phyloP scores from a whole-genome alignment of 2,888 invertebrate genomes.

The Cotesia congregata region DNA sequence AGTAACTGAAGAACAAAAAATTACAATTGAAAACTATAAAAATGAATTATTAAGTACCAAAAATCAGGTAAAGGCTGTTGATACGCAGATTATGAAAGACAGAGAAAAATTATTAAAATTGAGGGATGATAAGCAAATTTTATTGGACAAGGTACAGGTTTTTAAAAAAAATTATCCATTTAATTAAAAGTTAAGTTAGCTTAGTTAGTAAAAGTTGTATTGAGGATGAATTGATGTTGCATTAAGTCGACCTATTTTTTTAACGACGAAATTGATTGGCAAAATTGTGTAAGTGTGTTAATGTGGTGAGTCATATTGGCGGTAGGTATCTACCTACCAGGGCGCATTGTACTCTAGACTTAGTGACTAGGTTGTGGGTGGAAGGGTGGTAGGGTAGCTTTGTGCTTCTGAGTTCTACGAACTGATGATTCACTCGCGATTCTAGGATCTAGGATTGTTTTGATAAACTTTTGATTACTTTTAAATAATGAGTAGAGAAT shows the following conservation, averaged over 20 bases:
- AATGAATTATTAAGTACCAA: constrained; percentile 62
- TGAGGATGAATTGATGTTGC: not conserved
- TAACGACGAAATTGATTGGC: constrained; percentile 25
- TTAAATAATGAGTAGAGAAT: too few relatives aligned
- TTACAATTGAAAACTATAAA: constrained; percentile 59
- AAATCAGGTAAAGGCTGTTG: constrained; percentile 58
- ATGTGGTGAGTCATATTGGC: constrained; percentile 44
- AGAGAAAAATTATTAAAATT: constrained; percentile 64
- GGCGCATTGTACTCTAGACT: constrained; percentile 12
- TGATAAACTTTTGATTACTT: too few relatives aligned
- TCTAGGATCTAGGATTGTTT: constrained; percentile 18
- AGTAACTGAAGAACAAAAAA: constrained; percentile 55
- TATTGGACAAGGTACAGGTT: constrained; percentile 62
- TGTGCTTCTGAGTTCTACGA: constrained; percentile 36
- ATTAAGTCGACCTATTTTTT: constrained; percentile 29
- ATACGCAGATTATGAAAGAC: constrained; percentile 63
- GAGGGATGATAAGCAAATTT: constrained; percentile 64
- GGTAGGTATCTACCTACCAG: constrained; percentile 34
- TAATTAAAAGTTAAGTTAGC: too few relatives aligned
- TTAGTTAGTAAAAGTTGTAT: not conserved
- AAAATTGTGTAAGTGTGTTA: not conserved
- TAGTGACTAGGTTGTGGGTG: constrained; percentile 41
- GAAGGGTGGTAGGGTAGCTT: constrained; percentile 51
- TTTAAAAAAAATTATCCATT: not conserved
- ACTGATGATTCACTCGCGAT: constrained; percentile 35